Conservation (phyloP, 2,888 invertebrate genomes). For the Bombylius discolor region DNA sequence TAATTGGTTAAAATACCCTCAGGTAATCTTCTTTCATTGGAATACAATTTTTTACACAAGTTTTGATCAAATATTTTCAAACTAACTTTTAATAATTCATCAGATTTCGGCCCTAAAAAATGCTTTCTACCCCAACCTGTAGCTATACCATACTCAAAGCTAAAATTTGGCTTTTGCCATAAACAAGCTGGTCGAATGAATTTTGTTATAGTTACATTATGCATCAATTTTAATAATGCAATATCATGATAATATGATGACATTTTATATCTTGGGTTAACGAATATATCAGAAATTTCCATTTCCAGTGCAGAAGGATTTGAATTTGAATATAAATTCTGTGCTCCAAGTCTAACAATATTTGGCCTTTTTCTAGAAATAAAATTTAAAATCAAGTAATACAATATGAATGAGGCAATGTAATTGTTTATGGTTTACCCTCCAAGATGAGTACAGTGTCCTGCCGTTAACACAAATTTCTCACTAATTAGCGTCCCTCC, state of each 20-base stretch:
- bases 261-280: slow-evolving; percentile 40
- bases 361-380: slow-evolving; percentile 38
- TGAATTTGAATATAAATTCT: slow-evolving; percentile 34
- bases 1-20: slow-evolving; percentile 29
- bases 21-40: slow-evolving; percentile 26
- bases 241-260: slow-evolving; percentile 46
- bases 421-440: slow-evolving; percentile 16
- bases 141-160: slow-evolving; percentile 23
- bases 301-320: slow-evolving; percentile 35
- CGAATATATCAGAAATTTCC: slow-evolving; percentile 32
- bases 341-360: slow-evolving; percentile 40
- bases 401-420: too few species aligned
- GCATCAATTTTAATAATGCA: slow-evolving; percentile 40
- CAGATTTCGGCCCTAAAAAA: slow-evolving; percentile 28
- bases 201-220: slow-evolving; percentile 21
- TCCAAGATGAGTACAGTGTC: slow-evolving; percentile 38
- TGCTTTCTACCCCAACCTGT: slow-evolving; percentile 35
- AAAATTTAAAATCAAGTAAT: not conserved
- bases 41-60: slow-evolving; percentile 25
- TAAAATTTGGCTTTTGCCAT: slow-evolving; percentile 23
- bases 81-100: slow-evolving; percentile 32
- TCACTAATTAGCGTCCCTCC: slow-evolving; percentile 39
- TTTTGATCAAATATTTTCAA: slow-evolving; percentile 26
- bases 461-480: slow-evolving; percentile 43
- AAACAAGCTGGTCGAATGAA: slow-evolving; percentile 33